Evolutionary conservation across 23 tunicate species (phyloP).

Genomic region (Ascidia mentula): DNA sequence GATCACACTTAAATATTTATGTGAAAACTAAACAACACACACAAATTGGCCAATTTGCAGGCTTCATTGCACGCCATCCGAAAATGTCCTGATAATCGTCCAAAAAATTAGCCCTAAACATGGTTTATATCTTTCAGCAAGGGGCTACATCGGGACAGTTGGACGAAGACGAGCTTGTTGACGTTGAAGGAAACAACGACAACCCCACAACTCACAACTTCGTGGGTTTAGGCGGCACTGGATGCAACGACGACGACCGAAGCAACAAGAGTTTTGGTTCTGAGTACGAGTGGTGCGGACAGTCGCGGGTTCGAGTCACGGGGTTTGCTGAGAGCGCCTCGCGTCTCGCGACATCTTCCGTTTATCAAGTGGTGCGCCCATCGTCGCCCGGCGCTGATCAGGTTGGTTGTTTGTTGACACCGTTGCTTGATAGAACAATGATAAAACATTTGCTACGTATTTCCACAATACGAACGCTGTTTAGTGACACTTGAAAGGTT

Average conservation of each 20-base stretch:
- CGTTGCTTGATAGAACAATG: no score
- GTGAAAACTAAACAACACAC: no score
- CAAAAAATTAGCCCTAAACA: no score
- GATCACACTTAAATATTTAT: no score
- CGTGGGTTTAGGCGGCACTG: not conserved
- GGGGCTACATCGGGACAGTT: not conserved
- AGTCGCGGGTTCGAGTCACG: constrained; percentile 41
- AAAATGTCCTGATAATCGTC: no score
- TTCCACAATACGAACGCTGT: no score
- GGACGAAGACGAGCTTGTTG: constrained; percentile 3
- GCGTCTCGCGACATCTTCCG: constrained; percentile 13
- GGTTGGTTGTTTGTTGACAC: no score
- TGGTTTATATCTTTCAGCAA: no score
- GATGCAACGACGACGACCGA: constrained; percentile 12
- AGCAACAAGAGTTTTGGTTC: constrained; percentile 41
- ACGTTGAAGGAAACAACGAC: not conserved
- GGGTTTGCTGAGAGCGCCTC: constrained; percentile 7
- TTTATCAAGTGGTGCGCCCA: constrained; percentile 4
- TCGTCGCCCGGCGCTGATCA: constrained; percentile 2
- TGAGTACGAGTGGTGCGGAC: constrained; percentile 74
- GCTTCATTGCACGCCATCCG: no score
- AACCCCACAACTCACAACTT: not conserved
- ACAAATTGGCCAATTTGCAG: no score
- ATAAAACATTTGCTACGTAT: no score
- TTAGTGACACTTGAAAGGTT: no score